Evolutionary conservation across 2,113 vertebrate species (phyloP).

Genomic region (Stigmatopora nigra): DNA sequence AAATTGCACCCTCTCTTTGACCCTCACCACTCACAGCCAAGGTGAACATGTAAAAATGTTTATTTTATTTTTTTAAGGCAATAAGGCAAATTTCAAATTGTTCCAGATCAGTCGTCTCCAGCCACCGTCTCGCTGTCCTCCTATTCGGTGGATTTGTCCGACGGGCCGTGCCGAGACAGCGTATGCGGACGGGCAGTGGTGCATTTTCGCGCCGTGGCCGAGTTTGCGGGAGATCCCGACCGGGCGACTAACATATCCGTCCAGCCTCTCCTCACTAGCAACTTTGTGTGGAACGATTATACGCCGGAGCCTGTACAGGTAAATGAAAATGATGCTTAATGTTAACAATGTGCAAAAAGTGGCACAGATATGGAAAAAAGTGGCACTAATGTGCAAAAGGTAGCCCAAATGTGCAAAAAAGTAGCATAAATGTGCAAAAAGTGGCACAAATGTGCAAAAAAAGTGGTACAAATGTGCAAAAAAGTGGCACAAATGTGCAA

Average conservation of each 20-base stretch:
- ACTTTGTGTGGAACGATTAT: constrained; percentile 82
- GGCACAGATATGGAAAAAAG: too few species aligned
- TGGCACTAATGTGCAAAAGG: too few species aligned
- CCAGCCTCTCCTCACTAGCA: constrained; percentile 66
- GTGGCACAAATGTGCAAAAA: too few species aligned
- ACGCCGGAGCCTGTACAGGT: constrained; percentile 74
- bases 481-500: too few species aligned
- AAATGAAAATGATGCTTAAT: neutral
- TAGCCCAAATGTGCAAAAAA: too few species aligned
- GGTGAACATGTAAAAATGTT: constrained; percentile 56
- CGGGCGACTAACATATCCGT: constrained; percentile 70
- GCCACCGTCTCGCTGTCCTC: constrained; percentile 78
- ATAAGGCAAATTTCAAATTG: neutral
- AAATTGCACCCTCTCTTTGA: constrained; percentile 74
- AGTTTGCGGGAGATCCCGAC: constrained; percentile 76
- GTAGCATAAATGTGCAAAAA: too few species aligned
- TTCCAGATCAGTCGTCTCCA: constrained; percentile 44
- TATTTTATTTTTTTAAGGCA: neutral
- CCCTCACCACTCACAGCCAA: constrained; percentile 68
- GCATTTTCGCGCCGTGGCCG: constrained; percentile 73
- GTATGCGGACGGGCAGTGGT: constrained; percentile 69
- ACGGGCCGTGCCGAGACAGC: constrained; percentile 61
- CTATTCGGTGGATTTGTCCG: constrained; percentile 74
- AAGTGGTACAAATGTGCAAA: too few species aligned
- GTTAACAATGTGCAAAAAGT: too few species aligned